These are phyloP conservation scores for Heliopora coerulea DNA, from an alignment of 92 coral and sea anemone genomes.

Conservation along the genomic window DNA sequence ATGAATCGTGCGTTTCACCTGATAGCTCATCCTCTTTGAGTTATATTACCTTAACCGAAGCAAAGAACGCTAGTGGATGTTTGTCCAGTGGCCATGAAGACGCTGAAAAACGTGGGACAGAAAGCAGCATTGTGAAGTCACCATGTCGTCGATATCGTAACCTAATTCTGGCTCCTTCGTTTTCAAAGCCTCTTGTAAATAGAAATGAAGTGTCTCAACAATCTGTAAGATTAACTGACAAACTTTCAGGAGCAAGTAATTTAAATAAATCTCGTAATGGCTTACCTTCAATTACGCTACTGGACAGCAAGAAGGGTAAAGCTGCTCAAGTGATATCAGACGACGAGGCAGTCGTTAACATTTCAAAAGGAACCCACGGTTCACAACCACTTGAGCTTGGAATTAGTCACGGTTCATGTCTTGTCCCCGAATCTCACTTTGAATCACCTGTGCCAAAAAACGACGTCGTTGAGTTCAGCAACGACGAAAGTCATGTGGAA, in stretches of 20 bases:
- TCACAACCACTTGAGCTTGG: slow-evolving; percentile 1
- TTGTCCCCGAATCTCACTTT: neutral
- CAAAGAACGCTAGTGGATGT: too few species aligned
- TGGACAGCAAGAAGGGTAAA: neutral
- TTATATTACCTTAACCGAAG: neutral
- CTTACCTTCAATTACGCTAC: neutral
- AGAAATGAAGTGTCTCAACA: neutral
- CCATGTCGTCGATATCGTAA: slow-evolving; percentile 26
- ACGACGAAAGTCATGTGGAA: slow-evolving; percentile 12
- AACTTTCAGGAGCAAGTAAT: neutral
- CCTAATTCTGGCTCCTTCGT: slow-evolving; percentile 19
- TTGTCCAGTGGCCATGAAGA: neutral
- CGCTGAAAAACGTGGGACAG: neutral
- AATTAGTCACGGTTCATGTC: neutral
- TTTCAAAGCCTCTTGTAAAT: neutral
- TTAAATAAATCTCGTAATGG: neutral
- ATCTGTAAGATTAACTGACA: neutral
- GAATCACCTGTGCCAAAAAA: neutral
- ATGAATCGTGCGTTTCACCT: neutral
- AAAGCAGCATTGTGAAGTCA: neutral
- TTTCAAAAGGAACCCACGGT: neutral
- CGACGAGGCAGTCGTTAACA: slow-evolving; percentile 12
- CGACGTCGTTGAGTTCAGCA: neutral
- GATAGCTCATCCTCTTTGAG: neutral
- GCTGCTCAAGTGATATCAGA: slow-evolving; percentile 7